Percentiles rank a stretch among this genome's conserved stretches.
Conservation (phyloP, 1,140 invertebrate species). For the Bicyclus anynana region DNA sequence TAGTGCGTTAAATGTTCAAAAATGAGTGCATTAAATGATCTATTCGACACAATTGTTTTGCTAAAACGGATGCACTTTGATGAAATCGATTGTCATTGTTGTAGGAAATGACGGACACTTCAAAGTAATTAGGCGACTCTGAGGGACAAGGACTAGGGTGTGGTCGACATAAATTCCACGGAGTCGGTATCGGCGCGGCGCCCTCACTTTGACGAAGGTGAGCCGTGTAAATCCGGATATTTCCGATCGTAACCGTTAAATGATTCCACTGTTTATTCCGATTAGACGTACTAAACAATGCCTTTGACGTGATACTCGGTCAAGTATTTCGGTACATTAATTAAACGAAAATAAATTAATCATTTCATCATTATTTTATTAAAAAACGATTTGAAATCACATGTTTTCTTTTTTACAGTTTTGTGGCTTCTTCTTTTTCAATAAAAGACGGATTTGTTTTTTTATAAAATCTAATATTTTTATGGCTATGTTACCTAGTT, state of each 20-base stretch:
- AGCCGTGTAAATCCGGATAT: background rate
- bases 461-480: too few species aligned
- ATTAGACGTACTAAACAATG: background rate
- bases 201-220: slow-evolving; percentile 1
- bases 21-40: too few species aligned
- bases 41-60: too few species aligned
- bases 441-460: too few species aligned
- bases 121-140: background rate
- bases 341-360: too few species aligned
- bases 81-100: background rate
- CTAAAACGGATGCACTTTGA: background rate
- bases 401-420: too few species aligned
- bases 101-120: background rate
- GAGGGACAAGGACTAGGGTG: background rate
- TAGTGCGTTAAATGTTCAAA: too few species aligned
- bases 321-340: too few species aligned
- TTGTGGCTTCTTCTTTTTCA: too few species aligned
- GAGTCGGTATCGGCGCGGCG: background rate
- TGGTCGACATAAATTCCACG: background rate
- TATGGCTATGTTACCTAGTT: too few species aligned
- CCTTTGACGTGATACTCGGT: background rate
- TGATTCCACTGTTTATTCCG: slow-evolving; percentile 41
- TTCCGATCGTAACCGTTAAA: slow-evolving; percentile 16
- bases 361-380: too few species aligned
- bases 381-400: too few species aligned